phyloP scores from a whole-genome alignment of 2,888 invertebrate species.

The Idaea biselata region DNA sequence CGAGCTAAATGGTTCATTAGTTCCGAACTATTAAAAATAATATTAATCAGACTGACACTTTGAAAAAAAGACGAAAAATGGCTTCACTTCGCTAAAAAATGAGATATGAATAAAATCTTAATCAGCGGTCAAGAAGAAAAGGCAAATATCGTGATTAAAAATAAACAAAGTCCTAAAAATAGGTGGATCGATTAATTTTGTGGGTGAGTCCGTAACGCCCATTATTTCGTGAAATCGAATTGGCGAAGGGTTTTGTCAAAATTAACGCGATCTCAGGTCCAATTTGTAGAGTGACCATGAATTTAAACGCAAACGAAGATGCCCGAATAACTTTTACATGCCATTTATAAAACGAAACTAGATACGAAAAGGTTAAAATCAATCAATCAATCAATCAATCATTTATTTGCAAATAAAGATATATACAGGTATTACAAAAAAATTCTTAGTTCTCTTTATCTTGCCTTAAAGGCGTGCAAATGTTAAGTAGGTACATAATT shows the following conservation, averaged over 20 bases:
- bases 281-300: conserved; percentile 44
- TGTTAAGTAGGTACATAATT: too few relatives aligned
- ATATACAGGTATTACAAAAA: too few relatives aligned
- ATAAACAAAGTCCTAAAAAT: conserved; percentile 71
- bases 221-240: conserved; percentile 54
- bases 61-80: conserved; percentile 14
- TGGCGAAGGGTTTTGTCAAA: conserved; percentile 66
- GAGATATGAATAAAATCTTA: conserved; percentile 77
- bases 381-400: too few relatives aligned
- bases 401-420: too few relatives aligned
- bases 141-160: conserved; percentile 60
- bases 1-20: neutral
- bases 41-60: conserved; percentile 21
- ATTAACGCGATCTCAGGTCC: conserved; percentile 50
- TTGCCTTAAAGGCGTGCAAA: too few relatives aligned
- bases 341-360: too few relatives aligned
- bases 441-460: too few relatives aligned
- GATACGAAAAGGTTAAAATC: too few relatives aligned
- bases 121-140: conserved; percentile 64
- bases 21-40: conserved; percentile 14
- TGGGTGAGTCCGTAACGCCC: conserved; percentile 52
- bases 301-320: too few relatives aligned
- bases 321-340: too few relatives aligned
- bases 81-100: conserved; percentile 41
- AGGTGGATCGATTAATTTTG: conserved; percentile 74